Base-by-base conservation (phyloP, 30 jellyfish, hydroid and myxozoan species). In the Cassiopea xamachana region DNA sequence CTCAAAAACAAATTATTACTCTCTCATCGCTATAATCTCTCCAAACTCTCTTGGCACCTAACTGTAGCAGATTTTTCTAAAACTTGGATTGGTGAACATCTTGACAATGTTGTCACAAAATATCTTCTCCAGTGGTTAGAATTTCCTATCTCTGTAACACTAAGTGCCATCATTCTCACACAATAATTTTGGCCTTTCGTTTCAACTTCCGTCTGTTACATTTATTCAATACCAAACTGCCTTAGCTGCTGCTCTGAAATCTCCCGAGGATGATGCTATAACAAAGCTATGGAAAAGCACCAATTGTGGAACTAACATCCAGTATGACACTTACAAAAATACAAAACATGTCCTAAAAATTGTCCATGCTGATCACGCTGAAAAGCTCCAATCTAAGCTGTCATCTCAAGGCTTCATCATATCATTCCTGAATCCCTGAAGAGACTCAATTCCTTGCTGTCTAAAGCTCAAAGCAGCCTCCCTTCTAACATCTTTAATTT, bases 31-130 rank as follows among this genome's bases (percentile, higher is more conserved):
- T n/a, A 39, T 39, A 39, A 7, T n/a, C 48, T 39, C n/a, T 69
- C 79, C 9, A n/a, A 69, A 69, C 79, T 16, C 7, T 39, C 79
- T 69, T 69, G 45, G 79, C 79, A 69, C n/a, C n/a, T n/a, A 15
- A 69, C 48, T 16, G 79, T n/a, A 7, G 48, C 45, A 39, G 48
- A 69, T 39, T 6, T 39, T 7, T n/a, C 48, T 39, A 16, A 39
- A 39, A 69, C 6, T 39, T 39, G 10, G 16, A 17, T 69, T 14
- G 8, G 14, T 59, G 8, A 14, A 14, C n/a, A 6, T 27, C 39
- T 27, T 27, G 39, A 27, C 39, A 27, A 27, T n/a, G n/a, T 27
- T 27, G 39, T 27, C 39, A 6, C 48, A n/a, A 69, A 8, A 69
- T 69, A 69, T 39, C 12, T 69, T 39, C 79, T 6, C 10, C 79